Evolutionary conservation across 64 coral and sea anemone genomes (phyloP).

Genomic region (Stichodactyla mertensii): DNA sequence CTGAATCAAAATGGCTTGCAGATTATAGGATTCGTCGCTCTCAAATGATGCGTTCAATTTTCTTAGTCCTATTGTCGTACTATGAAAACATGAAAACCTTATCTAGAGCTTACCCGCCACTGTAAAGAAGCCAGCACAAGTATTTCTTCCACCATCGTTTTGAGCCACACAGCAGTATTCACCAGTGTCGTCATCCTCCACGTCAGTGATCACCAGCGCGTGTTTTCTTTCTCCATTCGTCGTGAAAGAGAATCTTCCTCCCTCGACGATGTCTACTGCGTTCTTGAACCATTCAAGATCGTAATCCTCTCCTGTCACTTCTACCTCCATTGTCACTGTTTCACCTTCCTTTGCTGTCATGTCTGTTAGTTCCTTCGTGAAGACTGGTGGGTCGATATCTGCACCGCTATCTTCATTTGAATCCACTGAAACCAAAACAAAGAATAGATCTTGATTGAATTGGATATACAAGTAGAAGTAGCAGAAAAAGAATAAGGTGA

Average conservation of each 20-base stretch:
- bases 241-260: constrained; percentile 12
- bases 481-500: no score
- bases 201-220: constrained; percentile 56
- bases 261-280: constrained; percentile 51
- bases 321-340: constrained; percentile 54
- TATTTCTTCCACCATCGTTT: constrained; percentile 68
- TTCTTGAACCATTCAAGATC: constrained; percentile 76
- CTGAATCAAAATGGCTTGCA: no score
- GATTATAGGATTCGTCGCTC: no score
- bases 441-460: no score
- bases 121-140: constrained; percentile 66
- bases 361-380: constrained; percentile 36
- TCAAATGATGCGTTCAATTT: no score
- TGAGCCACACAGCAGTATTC: constrained; percentile 91
- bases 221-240: constrained; percentile 43
- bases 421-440: neutral
- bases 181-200: constrained; percentile 80
- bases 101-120: constrained; percentile 55
- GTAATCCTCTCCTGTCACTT: constrained; percentile 47
- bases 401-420: neutral
- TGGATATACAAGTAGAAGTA: no score
- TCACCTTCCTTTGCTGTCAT: constrained; percentile 52
- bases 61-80: no score
- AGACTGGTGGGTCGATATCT: constrained; percentile 26
- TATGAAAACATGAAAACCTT: no score